Conservation (phyloP, 64 coral and sea anemone genomes). For the Montipora efflorescens region DNA sequence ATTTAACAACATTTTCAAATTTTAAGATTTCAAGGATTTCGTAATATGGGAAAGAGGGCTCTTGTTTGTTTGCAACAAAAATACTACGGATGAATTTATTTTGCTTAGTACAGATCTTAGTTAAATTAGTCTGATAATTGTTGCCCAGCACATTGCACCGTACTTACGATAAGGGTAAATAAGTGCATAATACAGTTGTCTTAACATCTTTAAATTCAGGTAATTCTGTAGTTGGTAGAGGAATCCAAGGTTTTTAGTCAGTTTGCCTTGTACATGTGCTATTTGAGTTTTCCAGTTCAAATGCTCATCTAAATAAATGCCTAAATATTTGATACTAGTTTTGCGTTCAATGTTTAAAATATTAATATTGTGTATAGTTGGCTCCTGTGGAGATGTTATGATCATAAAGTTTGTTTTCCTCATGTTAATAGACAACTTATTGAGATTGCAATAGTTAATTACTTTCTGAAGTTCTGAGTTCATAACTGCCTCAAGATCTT, state of each 20-base stretch:
- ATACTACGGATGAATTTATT: background rate
- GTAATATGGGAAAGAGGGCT: slow-evolving; percentile 20
- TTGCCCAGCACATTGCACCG: slow-evolving; percentile 24
- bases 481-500: slow-evolving; percentile 52
- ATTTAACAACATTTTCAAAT: slow-evolving; percentile 3
- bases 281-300: slow-evolving; percentile 49
- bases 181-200: slow-evolving; percentile 9
- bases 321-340: slow-evolving; percentile 50
- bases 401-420: slow-evolving; percentile 45
- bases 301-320: slow-evolving; percentile 51
- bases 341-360: background rate
- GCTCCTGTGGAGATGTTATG: slow-evolving; percentile 23
- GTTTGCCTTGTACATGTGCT: slow-evolving; percentile 34
- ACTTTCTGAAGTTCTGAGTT: slow-evolving; percentile 50
- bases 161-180: slow-evolving; percentile 40
- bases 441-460: slow-evolving; percentile 42
- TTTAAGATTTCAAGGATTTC: slow-evolving; percentile 11
- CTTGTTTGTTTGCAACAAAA: slow-evolving; percentile 5
- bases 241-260: slow-evolving; percentile 22
- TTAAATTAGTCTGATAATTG: slow-evolving; percentile 45
- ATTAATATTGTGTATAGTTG: slow-evolving; percentile 1
- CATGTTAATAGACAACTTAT: slow-evolving; percentile 53
- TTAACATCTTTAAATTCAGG: slow-evolving; percentile 19
- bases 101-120: slow-evolving; percentile 36
- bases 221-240: slow-evolving; percentile 4